Percentiles rank a stretch among this genome's conserved stretches.
Evolutionary conservation across 2,888 invertebrate genomes (phyloP).

Genomic region (Oxyscelio sp.): DNA sequence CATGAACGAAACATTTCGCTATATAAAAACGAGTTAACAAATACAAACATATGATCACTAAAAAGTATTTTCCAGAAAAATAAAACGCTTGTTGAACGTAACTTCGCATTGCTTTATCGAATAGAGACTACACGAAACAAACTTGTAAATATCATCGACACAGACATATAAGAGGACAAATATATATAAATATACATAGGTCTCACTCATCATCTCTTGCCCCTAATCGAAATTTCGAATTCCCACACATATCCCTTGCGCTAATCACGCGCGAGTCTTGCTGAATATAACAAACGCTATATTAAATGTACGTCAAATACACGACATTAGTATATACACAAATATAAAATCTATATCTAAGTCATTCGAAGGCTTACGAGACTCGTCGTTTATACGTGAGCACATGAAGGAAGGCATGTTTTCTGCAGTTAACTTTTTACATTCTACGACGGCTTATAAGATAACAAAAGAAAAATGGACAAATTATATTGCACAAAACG

Average conservation of each 20-base stretch:
- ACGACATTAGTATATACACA: constrained; percentile 25
- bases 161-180: neutral
- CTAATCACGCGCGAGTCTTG: constrained; percentile 44
- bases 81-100: constrained; percentile 62
- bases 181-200: constrained; percentile 54
- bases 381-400: constrained; percentile 61
- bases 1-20: constrained; percentile 51
- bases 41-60: constrained; percentile 46
- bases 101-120: constrained; percentile 59
- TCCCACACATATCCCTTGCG: constrained; percentile 68
- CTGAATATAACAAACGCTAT: constrained; percentile 52
- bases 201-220: constrained; percentile 47
- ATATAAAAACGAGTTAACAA: constrained; percentile 28
- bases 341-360: constrained; percentile 41
- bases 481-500: constrained; percentile 5
- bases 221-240: constrained; percentile 47
- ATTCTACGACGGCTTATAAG: constrained; percentile 48
- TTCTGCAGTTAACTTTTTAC: constrained; percentile 39
- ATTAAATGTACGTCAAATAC: constrained; percentile 55
- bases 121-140: constrained; percentile 46
- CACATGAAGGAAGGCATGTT: constrained; percentile 40
- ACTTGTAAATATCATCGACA: constrained; percentile 67
- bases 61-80: constrained; percentile 69
- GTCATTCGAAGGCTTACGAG: constrained; percentile 56
- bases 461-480: constrained; percentile 17